A percentile compares a stretch with the other conserved stretches of the same genome.
Conservation (phyloP, 35 echinoderm and acorn worm genomes). For the Ophiothrix spiculata region DNA sequence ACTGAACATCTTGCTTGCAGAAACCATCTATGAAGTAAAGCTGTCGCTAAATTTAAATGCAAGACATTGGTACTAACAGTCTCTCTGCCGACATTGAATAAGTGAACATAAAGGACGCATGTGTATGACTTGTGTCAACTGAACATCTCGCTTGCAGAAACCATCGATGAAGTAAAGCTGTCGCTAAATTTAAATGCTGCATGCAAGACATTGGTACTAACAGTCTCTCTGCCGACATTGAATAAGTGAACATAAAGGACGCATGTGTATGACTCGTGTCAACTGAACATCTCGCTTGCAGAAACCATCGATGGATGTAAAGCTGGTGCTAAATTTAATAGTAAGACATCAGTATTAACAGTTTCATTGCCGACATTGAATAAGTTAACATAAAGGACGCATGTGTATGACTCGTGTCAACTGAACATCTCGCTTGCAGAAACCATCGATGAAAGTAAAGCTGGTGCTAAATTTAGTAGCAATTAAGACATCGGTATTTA, state of each 20-base stretch:
- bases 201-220: no score
- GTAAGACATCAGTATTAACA: slow-evolving; percentile 66
- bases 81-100: no score
- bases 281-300: slow-evolving; percentile 50
- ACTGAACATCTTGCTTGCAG: slow-evolving; percentile 45
- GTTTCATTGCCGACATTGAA: slow-evolving; percentile 60
- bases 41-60: slow-evolving; percentile 72
- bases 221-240: slow-evolving; percentile 64
- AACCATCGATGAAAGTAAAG: slow-evolving; percentile 42
- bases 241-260: no score
- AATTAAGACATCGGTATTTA: no score
- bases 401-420: no score
- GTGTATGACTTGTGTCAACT: no score
- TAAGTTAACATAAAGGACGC: slow-evolving; percentile 37
- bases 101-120: no score
- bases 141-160: no score
- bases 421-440: slow-evolving; percentile 54
- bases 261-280: slow-evolving; percentile 45
- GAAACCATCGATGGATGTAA: slow-evolving; percentile 50
- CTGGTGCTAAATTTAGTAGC: slow-evolving; percentile 74
- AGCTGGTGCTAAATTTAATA: slow-evolving; percentile 75
- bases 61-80: no score
- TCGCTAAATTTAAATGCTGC: no score
- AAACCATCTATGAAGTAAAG: slow-evolving; percentile 50
- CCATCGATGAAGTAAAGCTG: no score